phyloP scores from a whole-genome alignment of 2,113 vertebrate species.

The Gracilinanus agilis region DNA sequence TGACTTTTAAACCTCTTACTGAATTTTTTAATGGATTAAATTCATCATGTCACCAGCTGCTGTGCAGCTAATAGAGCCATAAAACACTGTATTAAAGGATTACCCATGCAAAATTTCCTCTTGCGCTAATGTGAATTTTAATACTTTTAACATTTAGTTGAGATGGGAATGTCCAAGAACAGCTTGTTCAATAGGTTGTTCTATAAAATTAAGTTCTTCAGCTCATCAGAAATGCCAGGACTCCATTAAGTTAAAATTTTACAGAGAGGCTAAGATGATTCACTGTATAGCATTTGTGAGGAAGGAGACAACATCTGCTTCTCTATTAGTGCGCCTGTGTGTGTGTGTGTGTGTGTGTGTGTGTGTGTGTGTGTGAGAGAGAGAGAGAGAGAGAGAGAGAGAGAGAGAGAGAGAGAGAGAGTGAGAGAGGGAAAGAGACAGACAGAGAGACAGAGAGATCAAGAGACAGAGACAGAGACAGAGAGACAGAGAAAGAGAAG shows the following conservation, averaged over 20 bases:
- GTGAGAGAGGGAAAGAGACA: background rate
- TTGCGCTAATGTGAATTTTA: slow-evolving; percentile 93
- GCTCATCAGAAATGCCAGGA: slow-evolving; percentile 92
- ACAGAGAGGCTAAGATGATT: slow-evolving; percentile 89
- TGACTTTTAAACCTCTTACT: slow-evolving; percentile 93
- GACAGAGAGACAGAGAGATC: no score
- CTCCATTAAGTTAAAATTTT: slow-evolving; percentile 91
- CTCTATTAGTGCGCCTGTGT: slow-evolving; percentile 73
- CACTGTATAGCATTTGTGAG: slow-evolving; percentile 84
- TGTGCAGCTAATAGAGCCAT: slow-evolving; percentile 93
- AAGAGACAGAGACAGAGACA: no score
- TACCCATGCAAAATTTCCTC: slow-evolving; percentile 93
- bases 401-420: background rate
- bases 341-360: background rate
- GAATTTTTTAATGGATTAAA: slow-evolving; percentile 93
- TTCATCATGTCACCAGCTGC: slow-evolving; percentile 94
- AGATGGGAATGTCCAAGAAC: slow-evolving; percentile 93
- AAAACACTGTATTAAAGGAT: slow-evolving; percentile 94
- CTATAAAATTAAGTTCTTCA: slow-evolving; percentile 91
- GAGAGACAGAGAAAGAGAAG: no score
- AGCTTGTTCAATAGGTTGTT: slow-evolving; percentile 92
- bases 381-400: no score
- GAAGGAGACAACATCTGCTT: slow-evolving; percentile 86
- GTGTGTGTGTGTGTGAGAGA: background rate
- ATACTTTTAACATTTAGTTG: slow-evolving; percentile 94